phyloP scores from a whole-genome alignment of 2,888 invertebrate species.

The Synanthedon formicaeformis region DNA sequence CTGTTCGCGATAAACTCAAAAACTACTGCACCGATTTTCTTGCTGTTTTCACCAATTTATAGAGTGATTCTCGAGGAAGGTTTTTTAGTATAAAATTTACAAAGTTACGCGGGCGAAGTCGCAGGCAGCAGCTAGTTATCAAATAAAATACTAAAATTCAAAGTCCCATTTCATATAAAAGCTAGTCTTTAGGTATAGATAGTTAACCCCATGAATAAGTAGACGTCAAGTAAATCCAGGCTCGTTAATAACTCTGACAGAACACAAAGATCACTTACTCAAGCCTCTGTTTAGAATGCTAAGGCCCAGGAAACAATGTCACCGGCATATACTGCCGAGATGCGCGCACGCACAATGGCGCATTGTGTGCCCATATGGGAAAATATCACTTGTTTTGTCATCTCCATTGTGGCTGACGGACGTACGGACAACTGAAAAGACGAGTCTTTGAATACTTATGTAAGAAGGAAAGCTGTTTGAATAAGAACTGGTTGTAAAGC shows the following conservation, averaged over 20 bases:
- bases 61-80: too few species aligned
- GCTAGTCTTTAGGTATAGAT: too few species aligned
- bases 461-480: slow-evolving; percentile 36
- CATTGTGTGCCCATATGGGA: slow-evolving; percentile 64
- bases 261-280: not conserved
- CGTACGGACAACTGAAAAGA: slow-evolving; percentile 66
- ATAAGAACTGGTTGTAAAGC: slow-evolving; percentile 16
- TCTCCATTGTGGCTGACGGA: slow-evolving; percentile 58
- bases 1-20: too few species aligned
- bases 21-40: too few species aligned
- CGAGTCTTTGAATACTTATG: slow-evolving; percentile 56
- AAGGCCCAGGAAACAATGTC: slow-evolving; percentile 9
- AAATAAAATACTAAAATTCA: too few species aligned
- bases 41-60: too few species aligned
- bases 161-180: too few species aligned
- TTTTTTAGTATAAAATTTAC: too few species aligned
- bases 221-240: not conserved
- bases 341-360: slow-evolving; percentile 39
- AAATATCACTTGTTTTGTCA: slow-evolving; percentile 66
- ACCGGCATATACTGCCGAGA: slow-evolving; percentile 31
- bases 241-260: not conserved
- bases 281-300: slow-evolving; percentile 12
- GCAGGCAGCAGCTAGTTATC: too few species aligned
- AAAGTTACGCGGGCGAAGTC: too few species aligned
- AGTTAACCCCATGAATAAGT: too few species aligned